These are phyloP conservation scores for Schizopygopsis pylzovi DNA, from an alignment of 2,797 vertebrate genomes.

Conservation along the genomic window DNA sequence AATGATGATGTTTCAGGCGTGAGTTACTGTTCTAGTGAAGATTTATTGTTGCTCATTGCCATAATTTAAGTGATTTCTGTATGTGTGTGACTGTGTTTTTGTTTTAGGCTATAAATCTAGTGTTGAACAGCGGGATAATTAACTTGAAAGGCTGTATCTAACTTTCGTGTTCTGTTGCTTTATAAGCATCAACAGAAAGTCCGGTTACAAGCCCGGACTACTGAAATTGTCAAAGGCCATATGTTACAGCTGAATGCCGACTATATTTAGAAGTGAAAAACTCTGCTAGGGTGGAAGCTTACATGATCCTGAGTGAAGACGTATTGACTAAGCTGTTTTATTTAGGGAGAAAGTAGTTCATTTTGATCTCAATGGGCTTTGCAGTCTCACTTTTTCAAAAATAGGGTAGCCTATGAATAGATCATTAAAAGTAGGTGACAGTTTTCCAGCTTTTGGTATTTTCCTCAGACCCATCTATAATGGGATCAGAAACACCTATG, in stretches of 20 bases:
- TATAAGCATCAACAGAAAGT: slow-evolving; percentile 48
- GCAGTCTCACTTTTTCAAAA: not conserved
- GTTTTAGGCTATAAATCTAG: slow-evolving; percentile 36
- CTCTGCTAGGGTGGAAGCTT: not conserved
- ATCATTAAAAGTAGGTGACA: slow-evolving; percentile 37
- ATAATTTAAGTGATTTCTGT: slow-evolving; percentile 43
- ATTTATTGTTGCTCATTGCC: slow-evolving; percentile 16
- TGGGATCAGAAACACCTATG: slow-evolving; percentile 9
- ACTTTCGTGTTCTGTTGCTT: slow-evolving; percentile 33
- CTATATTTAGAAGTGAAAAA: slow-evolving; percentile 26
- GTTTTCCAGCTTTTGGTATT: slow-evolving; percentile 11
- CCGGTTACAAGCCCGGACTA: slow-evolving; percentile 15
- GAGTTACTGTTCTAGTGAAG: slow-evolving; percentile 14
- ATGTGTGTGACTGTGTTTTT: not conserved
- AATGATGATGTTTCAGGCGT: slow-evolving; percentile 14
- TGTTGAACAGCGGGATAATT: slow-evolving; percentile 33
- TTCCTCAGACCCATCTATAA: slow-evolving; percentile 3
- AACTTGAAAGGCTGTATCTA: slow-evolving; percentile 41
- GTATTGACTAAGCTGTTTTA: slow-evolving; percentile 40
- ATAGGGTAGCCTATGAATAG: slow-evolving; percentile 38
- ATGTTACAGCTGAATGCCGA: slow-evolving; percentile 26
- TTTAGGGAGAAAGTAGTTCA: slow-evolving; percentile 28
- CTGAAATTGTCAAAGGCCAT: slow-evolving; percentile 31
- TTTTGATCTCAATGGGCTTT: slow-evolving; percentile 34
- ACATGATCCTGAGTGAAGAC: slow-evolving; percentile 30